phyloP scores from a whole-genome alignment of 2,888 invertebrate species.

The Spialia ferax region DNA sequence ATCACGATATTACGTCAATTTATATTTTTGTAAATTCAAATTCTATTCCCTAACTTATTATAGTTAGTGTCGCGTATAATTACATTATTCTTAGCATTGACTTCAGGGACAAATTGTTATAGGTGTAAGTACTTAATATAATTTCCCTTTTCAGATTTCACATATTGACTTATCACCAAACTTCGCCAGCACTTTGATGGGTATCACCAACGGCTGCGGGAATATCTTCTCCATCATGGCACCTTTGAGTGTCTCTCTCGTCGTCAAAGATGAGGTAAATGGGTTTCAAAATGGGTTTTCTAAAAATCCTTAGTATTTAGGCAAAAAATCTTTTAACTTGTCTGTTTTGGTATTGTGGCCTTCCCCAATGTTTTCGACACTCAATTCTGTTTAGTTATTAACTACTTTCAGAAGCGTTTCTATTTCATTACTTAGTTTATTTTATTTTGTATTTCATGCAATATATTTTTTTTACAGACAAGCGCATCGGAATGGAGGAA shows the following conservation, averaged over 20 bases:
- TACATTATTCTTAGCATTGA: neutral
- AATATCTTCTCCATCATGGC: conserved; percentile 93
- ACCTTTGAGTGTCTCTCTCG: conserved; percentile 90
- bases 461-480: conserved; percentile 67
- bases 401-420: no score
- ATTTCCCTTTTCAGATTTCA: conserved; percentile 85
- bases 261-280: conserved; percentile 90
- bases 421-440: neutral
- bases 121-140: no score
- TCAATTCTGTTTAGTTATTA: no score
- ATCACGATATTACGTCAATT: neutral
- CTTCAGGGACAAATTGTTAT: no score
- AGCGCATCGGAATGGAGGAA: conserved; percentile 86
- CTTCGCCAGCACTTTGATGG: conserved; percentile 94
- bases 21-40: no score
- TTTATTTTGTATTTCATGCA: neutral
- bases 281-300: no score
- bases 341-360: no score
- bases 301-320: neutral
- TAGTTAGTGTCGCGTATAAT: neutral
- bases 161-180: conserved; percentile 95
- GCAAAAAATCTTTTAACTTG: no score
- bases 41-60: no score
- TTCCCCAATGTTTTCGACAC: no score
- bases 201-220: conserved; percentile 93